Evolutionary conservation across 2,888 invertebrate species (phyloP), one percentile per base, ranked within the genome.

Genomic region (Thymelicus sylvestris): DNA sequence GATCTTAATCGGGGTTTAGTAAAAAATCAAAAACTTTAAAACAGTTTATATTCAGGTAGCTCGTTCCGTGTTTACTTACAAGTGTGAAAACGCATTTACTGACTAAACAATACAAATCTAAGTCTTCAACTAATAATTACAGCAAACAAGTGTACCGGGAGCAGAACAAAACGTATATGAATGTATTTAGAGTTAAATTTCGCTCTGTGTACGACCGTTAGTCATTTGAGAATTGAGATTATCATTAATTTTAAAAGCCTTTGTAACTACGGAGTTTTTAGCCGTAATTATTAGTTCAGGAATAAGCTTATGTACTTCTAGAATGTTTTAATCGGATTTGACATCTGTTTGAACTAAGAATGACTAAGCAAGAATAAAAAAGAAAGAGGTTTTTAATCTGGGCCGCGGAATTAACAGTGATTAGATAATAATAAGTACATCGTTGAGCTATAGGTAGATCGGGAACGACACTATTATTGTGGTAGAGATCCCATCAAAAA

Each of bases 31-130:
- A 63, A 62, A 19, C 10, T 52, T 52, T 66, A 61, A 52, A 72
- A 71, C 60, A 62, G 44, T 64, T 69, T 41, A 65, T 72, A 76
- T 77, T 79, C 81, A 82, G 82, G 82, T 83, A 83, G 83, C 80
- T 72, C 75, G 72, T 76, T 73, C 66, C 74, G 73, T 82, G 80
- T 84, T 83, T 82, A 77, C 78, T 68, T 75, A 78, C 71, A 73
- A 78, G 76, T 76, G 77, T 80, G 80, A 82, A 82, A 83, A 82
- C 81, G 82, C 83, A 81, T 82, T 80, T 77, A 83, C 81, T 79
- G 76, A 80, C 80, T 79, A 81, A 81, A 82, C 82, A 78, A 76
- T 75, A 80, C 80, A 79, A 79, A 81, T 80, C 75, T 78, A 76
- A 80, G 75, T 75, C 71, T 71, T 67, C 73, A 69, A 73, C 80